Evolutionary conservation across 2,113 vertebrate species (phyloP).

Genomic region (Corythornis cristatus): DNA sequence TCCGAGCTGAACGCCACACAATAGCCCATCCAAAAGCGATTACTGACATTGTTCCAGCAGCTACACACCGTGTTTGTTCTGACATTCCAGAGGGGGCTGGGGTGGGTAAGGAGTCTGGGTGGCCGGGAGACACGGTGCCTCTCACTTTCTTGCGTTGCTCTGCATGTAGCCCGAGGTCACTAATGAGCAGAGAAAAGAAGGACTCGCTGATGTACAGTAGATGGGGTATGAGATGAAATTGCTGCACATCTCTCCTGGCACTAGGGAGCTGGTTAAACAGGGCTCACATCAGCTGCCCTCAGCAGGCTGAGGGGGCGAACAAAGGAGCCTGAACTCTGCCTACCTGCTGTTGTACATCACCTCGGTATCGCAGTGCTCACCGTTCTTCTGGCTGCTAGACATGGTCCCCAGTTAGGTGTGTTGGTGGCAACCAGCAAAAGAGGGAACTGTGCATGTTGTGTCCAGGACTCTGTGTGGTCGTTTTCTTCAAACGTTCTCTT

Average conservation of each 20-base stretch:
- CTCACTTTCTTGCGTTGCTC: not conserved
- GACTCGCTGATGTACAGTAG: rapidly evolving
- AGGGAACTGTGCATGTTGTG: not conserved
- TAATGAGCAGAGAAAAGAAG: not conserved
- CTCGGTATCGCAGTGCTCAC: not conserved
- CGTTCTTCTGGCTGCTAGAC: not conserved
- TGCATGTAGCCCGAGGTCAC: not conserved
- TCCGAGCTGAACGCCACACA: constrained; percentile 31
- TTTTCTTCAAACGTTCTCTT: not conserved
- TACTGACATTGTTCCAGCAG: constrained; percentile 19
- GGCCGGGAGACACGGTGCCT: not conserved
- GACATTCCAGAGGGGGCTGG: not conserved
- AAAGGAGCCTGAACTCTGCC: not conserved
- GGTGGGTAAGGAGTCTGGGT: not conserved
- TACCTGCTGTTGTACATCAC: not conserved
- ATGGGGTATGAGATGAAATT: not conserved
- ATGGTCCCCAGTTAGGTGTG: not conserved
- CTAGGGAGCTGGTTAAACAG: rapidly evolving
- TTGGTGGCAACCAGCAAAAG: not conserved
- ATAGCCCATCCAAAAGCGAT: constrained; percentile 13
- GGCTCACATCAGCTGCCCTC: not conserved
- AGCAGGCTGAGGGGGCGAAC: not conserved
- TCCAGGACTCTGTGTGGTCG: not conserved
- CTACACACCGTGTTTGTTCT: not conserved
- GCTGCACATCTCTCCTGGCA: not conserved